phyloP scores from a whole-genome alignment of 2,888 invertebrate species.

The Parnassius apollo region DNA sequence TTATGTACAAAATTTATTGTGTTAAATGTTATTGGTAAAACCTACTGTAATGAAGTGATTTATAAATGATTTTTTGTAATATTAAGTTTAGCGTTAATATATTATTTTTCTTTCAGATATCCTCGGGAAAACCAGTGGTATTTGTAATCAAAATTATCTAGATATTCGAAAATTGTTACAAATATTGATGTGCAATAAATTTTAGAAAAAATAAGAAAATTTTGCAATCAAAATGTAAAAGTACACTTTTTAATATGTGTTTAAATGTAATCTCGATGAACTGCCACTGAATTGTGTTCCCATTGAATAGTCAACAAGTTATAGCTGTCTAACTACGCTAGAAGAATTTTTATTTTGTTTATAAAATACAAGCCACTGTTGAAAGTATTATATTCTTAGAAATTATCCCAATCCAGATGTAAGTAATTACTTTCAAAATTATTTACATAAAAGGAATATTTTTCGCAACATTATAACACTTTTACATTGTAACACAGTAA shows the following conservation, averaged over 20 bases:
- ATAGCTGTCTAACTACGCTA: slow-evolving; percentile 13
- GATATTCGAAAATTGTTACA: neutral
- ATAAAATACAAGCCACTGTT: slow-evolving; percentile 8
- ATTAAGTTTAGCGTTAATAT: neutral
- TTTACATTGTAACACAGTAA: too few relatives aligned
- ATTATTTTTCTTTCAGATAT: slow-evolving; percentile 8
- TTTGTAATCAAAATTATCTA: neutral
- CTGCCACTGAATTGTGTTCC: slow-evolving; percentile 13
- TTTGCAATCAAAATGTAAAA: neutral
- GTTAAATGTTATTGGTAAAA: too few relatives aligned
- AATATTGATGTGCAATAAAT: slow-evolving; percentile 12
- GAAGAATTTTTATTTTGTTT: slow-evolving; percentile 15
- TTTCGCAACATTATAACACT: too few relatives aligned
- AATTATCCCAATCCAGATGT: too few relatives aligned
- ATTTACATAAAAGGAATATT: too few relatives aligned
- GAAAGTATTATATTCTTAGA: neutral
- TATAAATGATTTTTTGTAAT: too few relatives aligned
- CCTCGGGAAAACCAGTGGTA: neutral
- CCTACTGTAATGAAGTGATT: too few relatives aligned
- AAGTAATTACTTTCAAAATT: too few relatives aligned
- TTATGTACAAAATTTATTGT: too few relatives aligned
- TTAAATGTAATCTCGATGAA: slow-evolving; percentile 13
- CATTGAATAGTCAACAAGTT: slow-evolving; percentile 9
- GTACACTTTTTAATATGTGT: slow-evolving; percentile 4
- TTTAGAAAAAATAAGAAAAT: slow-evolving; percentile 4